A percentile compares a stretch with the other conserved stretches of the same genome.
Conservation (phyloP, 2,797 vertebrate species). For the Protosalanx chinensis region DNA sequence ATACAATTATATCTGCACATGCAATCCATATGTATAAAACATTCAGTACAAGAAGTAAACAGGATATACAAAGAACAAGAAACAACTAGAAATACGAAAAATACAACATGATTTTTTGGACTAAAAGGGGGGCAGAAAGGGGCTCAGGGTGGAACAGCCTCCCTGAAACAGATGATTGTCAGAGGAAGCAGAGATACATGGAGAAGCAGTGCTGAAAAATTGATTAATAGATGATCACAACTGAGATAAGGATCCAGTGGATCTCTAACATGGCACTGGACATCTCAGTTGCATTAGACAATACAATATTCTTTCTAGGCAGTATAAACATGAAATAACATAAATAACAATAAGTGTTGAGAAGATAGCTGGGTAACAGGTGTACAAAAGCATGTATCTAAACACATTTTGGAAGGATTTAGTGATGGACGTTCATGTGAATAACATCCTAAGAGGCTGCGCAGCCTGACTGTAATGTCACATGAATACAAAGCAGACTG, state of each 20-base stretch:
- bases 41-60: slow-evolving; percentile 45
- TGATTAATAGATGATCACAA: no score
- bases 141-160: slow-evolving; percentile 19
- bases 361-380: slow-evolving; percentile 9
- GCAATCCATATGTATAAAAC: slow-evolving; percentile 65
- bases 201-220: neutral
- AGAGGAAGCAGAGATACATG: slow-evolving; percentile 56
- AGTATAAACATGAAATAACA: no score
- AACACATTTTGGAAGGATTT: no score
- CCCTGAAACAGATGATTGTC: slow-evolving; percentile 49
- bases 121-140: slow-evolving; percentile 22
- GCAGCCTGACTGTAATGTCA: slow-evolving; percentile 31
- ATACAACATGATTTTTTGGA: slow-evolving; percentile 25
- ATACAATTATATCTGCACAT: slow-evolving; percentile 39
- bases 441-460: neutral
- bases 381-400: no score
- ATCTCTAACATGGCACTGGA: no score
- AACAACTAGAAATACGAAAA: slow-evolving; percentile 37
- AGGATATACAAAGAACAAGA: slow-evolving; percentile 36
- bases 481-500: slow-evolving; percentile 4
- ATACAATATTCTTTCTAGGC: no score
- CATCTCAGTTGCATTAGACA: no score
- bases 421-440: neutral
- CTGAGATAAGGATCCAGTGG: no score
- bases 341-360: slow-evolving; percentile 8